Evolutionary conservation across 2,113 vertebrate genomes (phyloP).

Genomic region (Mormyrus iriodes): DNA sequence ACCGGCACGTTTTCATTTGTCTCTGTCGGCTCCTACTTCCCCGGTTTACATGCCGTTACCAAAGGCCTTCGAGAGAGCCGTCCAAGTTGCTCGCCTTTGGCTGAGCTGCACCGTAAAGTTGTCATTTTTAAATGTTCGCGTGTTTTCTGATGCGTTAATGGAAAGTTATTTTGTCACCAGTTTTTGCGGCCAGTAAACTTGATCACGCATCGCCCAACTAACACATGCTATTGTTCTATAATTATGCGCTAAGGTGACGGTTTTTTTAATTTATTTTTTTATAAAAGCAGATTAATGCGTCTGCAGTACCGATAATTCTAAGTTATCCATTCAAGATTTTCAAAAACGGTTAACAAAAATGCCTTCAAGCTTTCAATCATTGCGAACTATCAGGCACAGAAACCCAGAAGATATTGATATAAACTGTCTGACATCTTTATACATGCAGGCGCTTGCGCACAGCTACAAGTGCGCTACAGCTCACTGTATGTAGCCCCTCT

Average conservation of each 20-base stretch:
- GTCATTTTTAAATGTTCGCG: background rate
- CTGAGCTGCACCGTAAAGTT: background rate
- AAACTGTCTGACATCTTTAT: background rate
- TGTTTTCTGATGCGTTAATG: background rate
- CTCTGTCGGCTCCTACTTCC: background rate
- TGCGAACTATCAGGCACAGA: background rate
- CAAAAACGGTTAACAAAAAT: background rate
- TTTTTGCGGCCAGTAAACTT: background rate
- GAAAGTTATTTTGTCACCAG: background rate
- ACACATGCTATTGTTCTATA: background rate
- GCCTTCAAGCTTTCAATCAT: background rate
- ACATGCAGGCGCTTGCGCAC: background rate
- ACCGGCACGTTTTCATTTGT: background rate
- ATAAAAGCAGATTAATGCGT: background rate
- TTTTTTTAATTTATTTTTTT: background rate
- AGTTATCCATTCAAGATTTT: background rate
- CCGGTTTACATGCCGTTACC: background rate
- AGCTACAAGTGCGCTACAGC: background rate
- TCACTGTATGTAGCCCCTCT: background rate
- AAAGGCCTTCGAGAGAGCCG: background rate
- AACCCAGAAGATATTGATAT: background rate
- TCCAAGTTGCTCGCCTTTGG: background rate
- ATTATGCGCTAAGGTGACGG: background rate
- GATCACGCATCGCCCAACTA: background rate
- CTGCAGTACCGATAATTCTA: background rate